These are phyloP conservation scores for Agraylea sexmaculata DNA, from an alignment of 1,140 invertebrate genomes.

Conservation along the genomic window DNA sequence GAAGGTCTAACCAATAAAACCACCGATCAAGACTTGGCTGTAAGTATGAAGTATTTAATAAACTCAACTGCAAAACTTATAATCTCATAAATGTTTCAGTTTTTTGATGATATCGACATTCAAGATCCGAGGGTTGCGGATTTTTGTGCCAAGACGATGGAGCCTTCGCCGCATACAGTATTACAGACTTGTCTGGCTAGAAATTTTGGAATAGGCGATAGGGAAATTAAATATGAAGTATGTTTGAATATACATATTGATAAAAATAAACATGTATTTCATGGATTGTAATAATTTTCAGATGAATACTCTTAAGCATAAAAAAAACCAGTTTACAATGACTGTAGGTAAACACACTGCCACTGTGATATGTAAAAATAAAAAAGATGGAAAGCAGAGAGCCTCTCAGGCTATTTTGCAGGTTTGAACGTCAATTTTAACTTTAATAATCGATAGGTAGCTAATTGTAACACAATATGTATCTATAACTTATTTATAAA, in stretches of 20 bases:
- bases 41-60: no score
- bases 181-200: conserved; percentile 83
- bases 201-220: conserved; percentile 84
- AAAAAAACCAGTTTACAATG: conserved; percentile 92
- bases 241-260: background rate
- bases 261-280: background rate
- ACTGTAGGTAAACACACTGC: conserved; percentile 84
- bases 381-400: conserved; percentile 93
- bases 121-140: conserved; percentile 88
- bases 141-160: conserved; percentile 88
- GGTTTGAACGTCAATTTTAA: no score
- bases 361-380: conserved; percentile 86
- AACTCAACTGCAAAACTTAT: conserved; percentile 24
- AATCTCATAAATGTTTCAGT: no score
- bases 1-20: conserved; percentile 39
- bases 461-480: no score
- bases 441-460: no score
- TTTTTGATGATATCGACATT: conserved; percentile 88
- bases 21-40: conserved; percentile 49
- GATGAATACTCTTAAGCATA: conserved; percentile 74
- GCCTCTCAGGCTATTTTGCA: conserved; percentile 93
- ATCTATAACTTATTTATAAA: no score
- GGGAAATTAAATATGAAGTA: conserved; percentile 78
- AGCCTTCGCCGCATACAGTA: conserved; percentile 89
- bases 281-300: conserved; percentile 19